Percentiles rank a stretch among this genome's conserved stretches.
Evolutionary conservation across 2,797 vertebrate species (phyloP).

Genomic region (Natrix natrix): DNA sequence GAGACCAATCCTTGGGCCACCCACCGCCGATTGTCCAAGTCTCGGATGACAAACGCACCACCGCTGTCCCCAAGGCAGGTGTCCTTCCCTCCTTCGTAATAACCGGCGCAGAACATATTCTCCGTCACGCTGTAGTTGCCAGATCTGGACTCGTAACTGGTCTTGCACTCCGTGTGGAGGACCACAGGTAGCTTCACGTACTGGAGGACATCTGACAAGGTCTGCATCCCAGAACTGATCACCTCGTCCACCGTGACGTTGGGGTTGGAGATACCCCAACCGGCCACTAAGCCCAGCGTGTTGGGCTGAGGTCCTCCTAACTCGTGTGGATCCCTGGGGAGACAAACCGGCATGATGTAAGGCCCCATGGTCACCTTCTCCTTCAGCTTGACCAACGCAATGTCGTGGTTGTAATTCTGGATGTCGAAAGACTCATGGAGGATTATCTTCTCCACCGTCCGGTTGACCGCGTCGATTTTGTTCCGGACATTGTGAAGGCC

Average conservation of each 20-base stretch:
- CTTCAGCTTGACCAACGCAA: constrained; percentile 86
- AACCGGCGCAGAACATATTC: constrained; percentile 97
- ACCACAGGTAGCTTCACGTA: constrained; percentile 94
- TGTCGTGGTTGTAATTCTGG: constrained; percentile 91
- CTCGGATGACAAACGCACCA: constrained; percentile 87
- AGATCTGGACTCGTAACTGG: constrained; percentile 87
- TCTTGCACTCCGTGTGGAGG: constrained; percentile 83
- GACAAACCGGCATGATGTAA: constrained; percentile 82
- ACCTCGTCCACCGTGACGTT: constrained; percentile 77
- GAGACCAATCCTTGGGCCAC: constrained; percentile 90
- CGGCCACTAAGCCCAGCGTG: constrained; percentile 87
- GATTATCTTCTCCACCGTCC: constrained; percentile 79
- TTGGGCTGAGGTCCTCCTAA: constrained; percentile 74
- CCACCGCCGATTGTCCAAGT: constrained; percentile 78
- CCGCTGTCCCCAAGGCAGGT: constrained; percentile 97
- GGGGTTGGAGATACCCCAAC: constrained; percentile 92
- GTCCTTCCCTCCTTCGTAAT: constrained; percentile 88
- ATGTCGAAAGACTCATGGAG: constrained; percentile 90
- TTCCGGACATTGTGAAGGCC: constrained; percentile 81
- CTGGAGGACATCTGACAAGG: constrained; percentile 84
- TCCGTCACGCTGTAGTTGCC: constrained; percentile 89
- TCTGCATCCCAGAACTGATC: constrained; percentile 71
- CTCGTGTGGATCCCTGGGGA: constrained; percentile 76
- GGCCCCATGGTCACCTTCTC: constrained; percentile 74
- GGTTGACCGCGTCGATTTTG: constrained; percentile 74